Evolutionary conservation across 2,888 invertebrate species (phyloP).

Genomic region (Drosophila antonietae): DNA sequence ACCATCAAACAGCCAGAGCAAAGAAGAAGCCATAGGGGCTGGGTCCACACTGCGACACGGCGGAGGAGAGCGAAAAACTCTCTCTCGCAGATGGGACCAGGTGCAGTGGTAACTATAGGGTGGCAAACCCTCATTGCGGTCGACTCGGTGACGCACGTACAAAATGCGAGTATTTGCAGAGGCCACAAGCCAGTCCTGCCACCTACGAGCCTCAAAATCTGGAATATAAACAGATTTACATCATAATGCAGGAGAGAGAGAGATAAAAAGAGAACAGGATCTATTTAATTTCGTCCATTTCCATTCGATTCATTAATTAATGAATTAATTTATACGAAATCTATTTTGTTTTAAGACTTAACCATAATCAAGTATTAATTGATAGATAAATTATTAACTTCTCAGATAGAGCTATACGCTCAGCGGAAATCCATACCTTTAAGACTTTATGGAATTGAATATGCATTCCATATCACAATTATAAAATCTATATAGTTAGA

Average conservation of each 20-base stretch:
- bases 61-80: not conserved
- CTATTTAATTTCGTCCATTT: too few relatives aligned
- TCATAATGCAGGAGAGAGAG: not conserved
- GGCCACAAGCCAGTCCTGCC: slow-evolving; percentile 38
- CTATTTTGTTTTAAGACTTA: too few relatives aligned
- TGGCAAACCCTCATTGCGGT: slow-evolving; percentile 50
- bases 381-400: too few relatives aligned
- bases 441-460: too few relatives aligned
- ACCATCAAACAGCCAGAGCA: slow-evolving; percentile 64
- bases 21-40: slow-evolving; percentile 42
- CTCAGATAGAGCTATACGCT: too few relatives aligned
- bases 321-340: too few relatives aligned
- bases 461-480: too few relatives aligned
- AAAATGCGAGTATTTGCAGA: slow-evolving; percentile 69
- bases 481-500: too few relatives aligned
- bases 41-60: slow-evolving; percentile 14
- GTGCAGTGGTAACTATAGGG: slow-evolving; percentile 9
- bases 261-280: too few relatives aligned
- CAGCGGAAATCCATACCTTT: too few relatives aligned
- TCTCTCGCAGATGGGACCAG: slow-evolving; percentile 11
- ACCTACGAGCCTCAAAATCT: not conserved
- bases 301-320: too few relatives aligned
- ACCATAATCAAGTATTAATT: too few relatives aligned
- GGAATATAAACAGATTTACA: not conserved
- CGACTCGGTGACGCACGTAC: slow-evolving; percentile 75